A percentile compares a stretch with the other conserved stretches of the same genome.
These are phyloP conservation scores for Diabrotica undecimpunctata DNA, from an alignment of 1,140 invertebrate genomes.

Conservation along the genomic window DNA sequence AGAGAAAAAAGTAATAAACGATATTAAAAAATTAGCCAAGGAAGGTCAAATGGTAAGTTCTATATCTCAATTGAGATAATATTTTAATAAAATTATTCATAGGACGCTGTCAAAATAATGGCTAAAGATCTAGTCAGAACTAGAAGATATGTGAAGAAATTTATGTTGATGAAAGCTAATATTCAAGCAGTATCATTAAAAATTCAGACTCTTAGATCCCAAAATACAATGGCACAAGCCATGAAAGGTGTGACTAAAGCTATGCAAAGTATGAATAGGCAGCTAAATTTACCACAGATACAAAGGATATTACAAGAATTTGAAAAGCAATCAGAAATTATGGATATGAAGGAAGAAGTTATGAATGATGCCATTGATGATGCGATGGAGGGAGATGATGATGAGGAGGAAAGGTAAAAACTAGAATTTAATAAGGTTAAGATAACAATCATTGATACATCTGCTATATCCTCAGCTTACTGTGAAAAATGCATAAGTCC, in stretches of 20 bases:
- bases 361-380: constrained; percentile 99
- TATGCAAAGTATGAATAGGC: constrained; percentile 98
- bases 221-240: constrained; percentile 98
- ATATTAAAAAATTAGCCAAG: constrained; percentile 99
- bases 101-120: constrained; percentile 99
- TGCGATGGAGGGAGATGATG: constrained; percentile 96
- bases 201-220: constrained; percentile 96
- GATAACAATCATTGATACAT: no score
- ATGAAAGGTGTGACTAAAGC: constrained; percentile 99
- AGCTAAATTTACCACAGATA: constrained; percentile 98
- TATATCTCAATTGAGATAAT: background rate
- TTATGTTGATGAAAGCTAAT: constrained; percentile 99
- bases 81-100: constrained; percentile 33
- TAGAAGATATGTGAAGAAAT: constrained; percentile 93
- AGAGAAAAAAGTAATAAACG: constrained; percentile 97
- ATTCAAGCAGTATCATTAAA: constrained; percentile 98
- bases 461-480: no score
- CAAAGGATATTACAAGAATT: constrained; percentile 99
- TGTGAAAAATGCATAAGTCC: no score
- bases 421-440: no score
- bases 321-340: constrained; percentile 99
- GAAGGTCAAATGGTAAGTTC: constrained; percentile 92
- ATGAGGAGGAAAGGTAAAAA: constrained; percentile 92
- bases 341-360: constrained; percentile 99
- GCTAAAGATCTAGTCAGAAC: constrained; percentile 98